phyloP scores from a whole-genome alignment of 2,888 invertebrate genomes.

The Acanthoscelides obtectus region DNA sequence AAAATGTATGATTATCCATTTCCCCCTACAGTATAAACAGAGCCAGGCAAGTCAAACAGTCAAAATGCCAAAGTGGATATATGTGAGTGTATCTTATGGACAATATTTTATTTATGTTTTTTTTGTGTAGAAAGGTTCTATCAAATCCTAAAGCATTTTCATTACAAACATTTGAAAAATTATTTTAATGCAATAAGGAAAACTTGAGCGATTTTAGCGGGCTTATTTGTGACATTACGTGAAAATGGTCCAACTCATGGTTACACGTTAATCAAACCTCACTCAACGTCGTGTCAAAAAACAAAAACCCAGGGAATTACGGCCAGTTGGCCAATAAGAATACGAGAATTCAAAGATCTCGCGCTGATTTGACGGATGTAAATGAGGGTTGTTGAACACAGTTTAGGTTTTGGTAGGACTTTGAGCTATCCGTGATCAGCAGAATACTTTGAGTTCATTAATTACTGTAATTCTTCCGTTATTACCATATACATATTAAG shows the following conservation, averaged over 20 bases:
- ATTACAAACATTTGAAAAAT: no score
- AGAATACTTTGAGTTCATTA: background rate
- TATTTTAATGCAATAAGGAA: no score
- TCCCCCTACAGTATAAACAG: constrained; percentile 44
- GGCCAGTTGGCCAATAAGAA: no score
- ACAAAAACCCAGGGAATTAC: no score
- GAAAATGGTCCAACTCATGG: no score
- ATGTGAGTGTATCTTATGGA: background rate
- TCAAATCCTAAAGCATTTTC: background rate
- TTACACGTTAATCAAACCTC: no score
- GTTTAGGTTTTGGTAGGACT: background rate
- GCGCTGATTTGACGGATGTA: no score
- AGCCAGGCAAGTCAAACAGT: constrained; percentile 25
- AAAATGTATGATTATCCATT: constrained; percentile 6
- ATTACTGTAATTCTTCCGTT: background rate
- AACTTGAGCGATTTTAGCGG: no score
- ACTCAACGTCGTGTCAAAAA: no score
- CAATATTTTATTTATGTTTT: background rate
- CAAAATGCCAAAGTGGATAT: background rate
- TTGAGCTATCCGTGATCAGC: background rate
- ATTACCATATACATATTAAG: background rate
- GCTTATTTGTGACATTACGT: no score
- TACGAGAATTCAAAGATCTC: no score
- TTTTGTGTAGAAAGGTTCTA: background rate
- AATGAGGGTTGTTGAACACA: no score